These are phyloP conservation scores for Solenodon paradoxus DNA, from an alignment of 2,113 vertebrate genomes.

Conservation along the genomic window DNA sequence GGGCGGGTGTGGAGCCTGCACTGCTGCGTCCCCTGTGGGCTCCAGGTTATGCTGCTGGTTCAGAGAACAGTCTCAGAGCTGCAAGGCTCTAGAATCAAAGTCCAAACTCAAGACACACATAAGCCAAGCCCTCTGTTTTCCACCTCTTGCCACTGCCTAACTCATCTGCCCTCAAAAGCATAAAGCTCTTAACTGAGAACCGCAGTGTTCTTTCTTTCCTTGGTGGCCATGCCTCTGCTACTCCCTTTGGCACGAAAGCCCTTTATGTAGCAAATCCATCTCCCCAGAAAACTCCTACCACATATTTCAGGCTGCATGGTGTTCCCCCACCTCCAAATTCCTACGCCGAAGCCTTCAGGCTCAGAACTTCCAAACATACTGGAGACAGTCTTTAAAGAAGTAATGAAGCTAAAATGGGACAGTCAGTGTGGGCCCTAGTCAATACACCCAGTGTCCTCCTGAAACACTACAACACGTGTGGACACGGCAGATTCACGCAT, in stretches of 20 bases:
- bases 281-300: background rate
- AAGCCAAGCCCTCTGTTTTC: no score
- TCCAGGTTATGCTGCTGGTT: background rate
- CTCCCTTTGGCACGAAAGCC: background rate
- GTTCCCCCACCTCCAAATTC: background rate
- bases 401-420: background rate
- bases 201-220: background rate
- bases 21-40: background rate
- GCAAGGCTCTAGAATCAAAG: background rate
- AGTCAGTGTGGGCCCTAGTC: background rate
- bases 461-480: background rate
- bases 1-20: background rate
- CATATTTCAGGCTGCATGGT: background rate
- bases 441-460: background rate
- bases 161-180: no score
- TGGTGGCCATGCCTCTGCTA: background rate
- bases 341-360: background rate
- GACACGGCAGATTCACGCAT: background rate
- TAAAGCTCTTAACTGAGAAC: background rate
- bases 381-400: background rate
- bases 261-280: background rate
- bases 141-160: background rate
- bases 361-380: background rate
- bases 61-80: background rate
- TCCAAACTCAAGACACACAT: background rate